Base-by-base conservation (phyloP, 2,113 vertebrate genomes). In the Mungos mungo region DNA sequence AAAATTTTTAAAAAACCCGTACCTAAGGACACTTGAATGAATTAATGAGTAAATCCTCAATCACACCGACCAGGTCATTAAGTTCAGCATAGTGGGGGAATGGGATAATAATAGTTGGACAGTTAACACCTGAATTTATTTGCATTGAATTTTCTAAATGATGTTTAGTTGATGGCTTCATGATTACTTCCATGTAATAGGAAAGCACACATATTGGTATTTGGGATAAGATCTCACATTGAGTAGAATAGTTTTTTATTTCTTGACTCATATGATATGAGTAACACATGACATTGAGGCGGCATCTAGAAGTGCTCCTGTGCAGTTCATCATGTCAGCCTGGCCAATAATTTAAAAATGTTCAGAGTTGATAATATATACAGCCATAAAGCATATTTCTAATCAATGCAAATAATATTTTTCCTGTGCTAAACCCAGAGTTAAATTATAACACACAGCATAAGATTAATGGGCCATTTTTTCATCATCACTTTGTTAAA, bases 381-480 rank as follows among this genome's bases (percentile, higher is more conserved):
- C 71, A 95, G 31, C 89, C 77, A 41, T 95, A 82, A 96, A 97
- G 50, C 18, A 81, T 79, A 21, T 96, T 97, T 98, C 50, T 96
- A 97, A 96, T 97, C 91, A 88, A 47, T 98, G 84, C 86, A 96
- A 93, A 95, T 95, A 60, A 50, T 94, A 96, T 96, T 90, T 76
- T 87, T 96, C 25, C 86, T 74, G 50, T 52, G 47, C 68, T 83
- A 11, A 92, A 65, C 25, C 47, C 29, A 23, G 76, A 97, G 72
- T 90, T 96, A 97, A 97, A 88, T 97, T 50, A 79, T 85, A 93
- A 89, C 31, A 35, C 41, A 10, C 33, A 79, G 72, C 50, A 0
- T 72, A 95, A 91, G 96, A 96, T 97, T 91, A 54, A 60, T 66
- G 79, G 60, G 16, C 33, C 12, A 3, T 52, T 90, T 95, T 81